Evolutionary conservation across 2,797 vertebrate species (phyloP), one percentile per base, ranked within the genome.

Genomic region (Xerus rutilus): DNA sequence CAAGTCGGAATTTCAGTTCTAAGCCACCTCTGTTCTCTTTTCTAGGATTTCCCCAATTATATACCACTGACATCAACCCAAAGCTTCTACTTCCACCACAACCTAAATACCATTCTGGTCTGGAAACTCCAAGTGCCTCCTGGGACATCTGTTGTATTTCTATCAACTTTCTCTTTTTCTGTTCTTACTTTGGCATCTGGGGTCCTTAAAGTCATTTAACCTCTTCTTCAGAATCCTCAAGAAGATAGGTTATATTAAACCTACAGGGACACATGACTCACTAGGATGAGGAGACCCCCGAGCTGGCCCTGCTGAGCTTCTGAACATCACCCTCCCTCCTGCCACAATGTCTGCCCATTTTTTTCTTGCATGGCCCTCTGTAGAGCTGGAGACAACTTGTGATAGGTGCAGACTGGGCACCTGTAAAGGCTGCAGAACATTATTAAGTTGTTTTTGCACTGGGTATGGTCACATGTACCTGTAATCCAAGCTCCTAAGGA

Each of bases 1-100:
- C 70, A 45, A 70, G 47, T 81, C 52, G 79, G 78, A 96, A 59
- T 79, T 65, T 69, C n/a, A 32, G 54, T 84, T 88, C 83, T 90
- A 79, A 88, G 72, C 18, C 20, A 62, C 35, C 64, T 86, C 65
- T 54, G 13, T 39, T n/a, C 3, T 65, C 81, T 91, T n/a, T 83
- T 83, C 70, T 28, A 78, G 82, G 52, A 74, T 15, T 17, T n/a
- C 32, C 20, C 4, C 35, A 17, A 20, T 52, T 43, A 25, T 15
- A 52, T 14, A 59, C 18, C 6, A 43, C 0, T 30, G 73, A 0
- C 62, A 43, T 45, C 23, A 14, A 89, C 64, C 67, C 57, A 65
- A 86, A 83, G 45, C 30, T 59, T 85, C 43, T 43, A 18, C 18
- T 62, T 74, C 52, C 20, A 28, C 67, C 43, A 67, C 7, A 15